Conservation (phyloP, 2,113 vertebrate genomes). For the Zonotrichia leucophrys region DNA sequence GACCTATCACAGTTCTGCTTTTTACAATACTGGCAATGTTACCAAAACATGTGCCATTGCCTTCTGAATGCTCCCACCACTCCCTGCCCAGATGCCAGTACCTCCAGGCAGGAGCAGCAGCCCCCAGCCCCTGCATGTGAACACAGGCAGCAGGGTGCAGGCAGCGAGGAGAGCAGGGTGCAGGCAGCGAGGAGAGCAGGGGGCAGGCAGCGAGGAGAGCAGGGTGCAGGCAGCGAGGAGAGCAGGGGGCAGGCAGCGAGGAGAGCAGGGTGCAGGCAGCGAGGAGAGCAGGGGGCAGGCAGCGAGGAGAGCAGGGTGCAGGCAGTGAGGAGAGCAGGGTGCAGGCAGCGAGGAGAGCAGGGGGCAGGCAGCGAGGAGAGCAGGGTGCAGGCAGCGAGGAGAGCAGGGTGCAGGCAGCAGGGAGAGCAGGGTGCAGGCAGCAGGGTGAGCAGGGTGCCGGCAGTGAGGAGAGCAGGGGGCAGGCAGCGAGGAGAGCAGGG, state of each 20-base stretch:
- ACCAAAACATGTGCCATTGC: neutral
- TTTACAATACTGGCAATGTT: neutral
- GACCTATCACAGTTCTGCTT: neutral
- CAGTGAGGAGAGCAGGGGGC: neutral
- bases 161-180: neutral
- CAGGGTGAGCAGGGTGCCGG: neutral
- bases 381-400: too few relatives aligned
- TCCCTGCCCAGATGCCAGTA: neutral
- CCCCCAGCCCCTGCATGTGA: neutral
- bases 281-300: too few relatives aligned
- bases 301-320: neutral
- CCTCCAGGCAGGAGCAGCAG: neutral
- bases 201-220: neutral
- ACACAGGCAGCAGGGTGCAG: neutral
- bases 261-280: too few relatives aligned
- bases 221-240: too few relatives aligned
- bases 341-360: too few relatives aligned
- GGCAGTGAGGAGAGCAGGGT: neutral
- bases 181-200: neutral
- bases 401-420: rapidly evolving
- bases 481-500: too few relatives aligned
- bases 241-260: too few relatives aligned
- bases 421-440: too few relatives aligned
- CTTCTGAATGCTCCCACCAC: neutral
- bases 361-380: too few relatives aligned